Conservation (phyloP, 2,113 vertebrate species). For the Labeo rohita region DNA sequence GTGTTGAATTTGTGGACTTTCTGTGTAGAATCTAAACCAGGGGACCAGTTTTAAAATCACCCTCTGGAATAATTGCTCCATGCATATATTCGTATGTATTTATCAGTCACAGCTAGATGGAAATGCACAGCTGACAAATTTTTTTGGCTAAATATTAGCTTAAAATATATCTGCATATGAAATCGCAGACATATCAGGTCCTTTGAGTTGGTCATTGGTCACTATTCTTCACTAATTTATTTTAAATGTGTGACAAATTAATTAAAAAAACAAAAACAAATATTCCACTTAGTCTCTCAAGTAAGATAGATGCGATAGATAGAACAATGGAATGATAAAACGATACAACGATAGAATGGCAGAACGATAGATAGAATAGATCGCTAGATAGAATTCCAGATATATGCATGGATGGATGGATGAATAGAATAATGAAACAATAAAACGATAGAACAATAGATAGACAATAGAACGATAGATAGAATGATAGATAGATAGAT, state of each 20-base stretch:
- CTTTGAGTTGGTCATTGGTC: background rate
- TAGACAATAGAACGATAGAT: background rate
- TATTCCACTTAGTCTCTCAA: background rate
- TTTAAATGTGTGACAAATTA: background rate
- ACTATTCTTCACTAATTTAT: background rate
- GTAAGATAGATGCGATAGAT: background rate
- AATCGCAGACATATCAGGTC: background rate
- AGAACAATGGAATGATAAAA: no score
- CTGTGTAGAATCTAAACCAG: background rate
- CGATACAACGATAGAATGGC: no score
- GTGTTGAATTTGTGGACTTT: slow-evolving; percentile 33
- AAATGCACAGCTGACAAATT: background rate
- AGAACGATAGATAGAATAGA: no score
- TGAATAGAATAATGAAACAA: no score
- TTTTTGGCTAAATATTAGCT: background rate
- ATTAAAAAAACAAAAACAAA: background rate
- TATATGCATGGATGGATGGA: no score
- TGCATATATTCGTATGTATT: slow-evolving; percentile 8
- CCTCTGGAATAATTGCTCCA: background rate
- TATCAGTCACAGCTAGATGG: background rate
- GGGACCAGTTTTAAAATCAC: background rate
- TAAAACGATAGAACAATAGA: no score
- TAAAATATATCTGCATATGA: background rate
- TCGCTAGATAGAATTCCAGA: no score
- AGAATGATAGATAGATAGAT: background rate